These are phyloP conservation scores for Yponomeuta malinellus DNA, from an alignment of 2,888 invertebrate genomes.

Conservation along the genomic window DNA sequence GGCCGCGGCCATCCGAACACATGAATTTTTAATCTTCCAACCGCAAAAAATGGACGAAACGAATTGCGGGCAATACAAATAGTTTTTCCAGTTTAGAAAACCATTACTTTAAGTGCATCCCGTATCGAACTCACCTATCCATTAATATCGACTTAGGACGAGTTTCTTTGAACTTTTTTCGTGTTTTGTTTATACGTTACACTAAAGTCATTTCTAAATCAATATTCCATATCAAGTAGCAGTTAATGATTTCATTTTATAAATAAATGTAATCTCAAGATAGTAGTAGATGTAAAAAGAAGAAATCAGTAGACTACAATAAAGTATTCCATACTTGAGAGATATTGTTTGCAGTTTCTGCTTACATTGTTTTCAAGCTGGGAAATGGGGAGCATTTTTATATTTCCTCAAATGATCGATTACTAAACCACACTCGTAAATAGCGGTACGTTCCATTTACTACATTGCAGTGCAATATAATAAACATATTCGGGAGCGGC, in stretches of 20 bases:
- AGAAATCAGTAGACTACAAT: too few species aligned
- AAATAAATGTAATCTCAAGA: too few species aligned
- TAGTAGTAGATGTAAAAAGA: too few species aligned
- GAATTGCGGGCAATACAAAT: slow-evolving; percentile 30
- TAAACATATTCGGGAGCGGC: slow-evolving; percentile 60
- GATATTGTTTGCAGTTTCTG: too few species aligned
- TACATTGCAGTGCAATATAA: slow-evolving; percentile 41
- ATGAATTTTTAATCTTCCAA: slow-evolving; percentile 48
- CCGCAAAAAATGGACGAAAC: slow-evolving; percentile 36
- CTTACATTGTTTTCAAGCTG: too few species aligned
- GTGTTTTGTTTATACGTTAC: neutral
- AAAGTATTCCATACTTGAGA: too few species aligned
- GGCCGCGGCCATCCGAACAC: slow-evolving; percentile 35
- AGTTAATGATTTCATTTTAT: neutral
- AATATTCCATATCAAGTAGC: neutral
- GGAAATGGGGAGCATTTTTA: neutral
- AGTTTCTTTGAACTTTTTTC: neutral
- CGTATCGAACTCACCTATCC: slow-evolving; percentile 10
- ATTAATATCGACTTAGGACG: slow-evolving; percentile 5
- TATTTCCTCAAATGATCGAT: slow-evolving; percentile 3
- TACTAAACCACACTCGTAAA: slow-evolving; percentile 4
- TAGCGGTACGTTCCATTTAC: slow-evolving; percentile 11
- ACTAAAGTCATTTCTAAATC: neutral
- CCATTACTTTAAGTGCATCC: slow-evolving; percentile 59
- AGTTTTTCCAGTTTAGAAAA: slow-evolving; percentile 37